Percentiles rank a stretch among this genome's conserved stretches.
These are phyloP conservation scores for Falcunculus frontatus DNA, from an alignment of 2,113 vertebrate genomes.

Conservation along the genomic window DNA sequence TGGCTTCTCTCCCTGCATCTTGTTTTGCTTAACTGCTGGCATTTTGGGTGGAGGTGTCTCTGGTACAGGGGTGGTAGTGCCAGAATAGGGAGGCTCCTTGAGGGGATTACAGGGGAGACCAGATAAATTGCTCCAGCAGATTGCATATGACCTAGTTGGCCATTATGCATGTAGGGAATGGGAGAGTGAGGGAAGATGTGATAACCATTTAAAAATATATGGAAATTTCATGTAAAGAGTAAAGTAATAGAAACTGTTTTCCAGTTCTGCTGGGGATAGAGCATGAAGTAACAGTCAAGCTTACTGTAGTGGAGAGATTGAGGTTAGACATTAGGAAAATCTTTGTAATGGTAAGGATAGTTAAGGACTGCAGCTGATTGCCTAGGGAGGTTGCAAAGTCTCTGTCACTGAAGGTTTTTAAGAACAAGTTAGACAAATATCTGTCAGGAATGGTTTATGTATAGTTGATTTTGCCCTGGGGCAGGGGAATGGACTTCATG, in stretches of 20 bases:
- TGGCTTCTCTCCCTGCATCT: background rate
- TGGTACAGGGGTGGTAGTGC: background rate
- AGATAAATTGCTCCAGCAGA: background rate
- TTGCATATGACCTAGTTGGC: background rate
- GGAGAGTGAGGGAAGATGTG: background rate
- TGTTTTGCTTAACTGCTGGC: background rate
- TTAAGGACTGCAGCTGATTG: constrained; percentile 1
- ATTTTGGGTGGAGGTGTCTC: background rate
- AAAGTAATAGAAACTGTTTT: background rate
- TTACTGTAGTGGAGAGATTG: background rate
- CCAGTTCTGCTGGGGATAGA: background rate
- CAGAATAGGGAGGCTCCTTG: background rate
- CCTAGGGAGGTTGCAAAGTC: constrained; percentile 48
- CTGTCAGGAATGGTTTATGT: constrained; percentile 55
- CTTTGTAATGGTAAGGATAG: constrained; percentile 29
- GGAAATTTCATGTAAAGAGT: constrained; percentile 48
- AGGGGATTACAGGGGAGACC: background rate
- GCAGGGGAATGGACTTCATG: constrained; percentile 37
- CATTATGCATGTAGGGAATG: background rate
- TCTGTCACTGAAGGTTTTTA: constrained; percentile 27
- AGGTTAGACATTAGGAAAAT: constrained; percentile 44
- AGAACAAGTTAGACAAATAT: constrained; percentile 56
- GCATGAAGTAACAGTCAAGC: background rate
- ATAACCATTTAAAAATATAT: constrained; percentile 25
- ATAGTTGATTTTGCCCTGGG: constrained; percentile 18